phyloP scores from a whole-genome alignment of 2,888 invertebrate genomes.

The Gastrophysa polygoni region DNA sequence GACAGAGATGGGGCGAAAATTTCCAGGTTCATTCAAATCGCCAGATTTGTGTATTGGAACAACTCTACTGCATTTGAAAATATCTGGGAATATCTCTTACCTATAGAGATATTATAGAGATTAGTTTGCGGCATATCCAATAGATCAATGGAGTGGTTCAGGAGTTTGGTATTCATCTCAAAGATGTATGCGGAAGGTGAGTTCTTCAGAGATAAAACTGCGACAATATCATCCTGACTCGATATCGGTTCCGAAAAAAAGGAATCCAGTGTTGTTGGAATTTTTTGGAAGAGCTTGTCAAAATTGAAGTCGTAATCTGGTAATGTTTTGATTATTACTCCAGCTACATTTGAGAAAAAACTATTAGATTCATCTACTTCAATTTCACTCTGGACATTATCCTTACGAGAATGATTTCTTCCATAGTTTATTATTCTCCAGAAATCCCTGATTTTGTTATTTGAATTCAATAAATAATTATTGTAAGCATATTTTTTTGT shows the following conservation, averaged over 20 bases:
- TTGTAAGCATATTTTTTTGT: not conserved
- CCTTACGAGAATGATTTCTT: not conserved
- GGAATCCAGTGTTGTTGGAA: not conserved
- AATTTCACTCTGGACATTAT: not conserved
- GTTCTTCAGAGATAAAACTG: not conserved
- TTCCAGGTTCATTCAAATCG: not conserved
- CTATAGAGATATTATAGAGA: not conserved
- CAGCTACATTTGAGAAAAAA: not conserved
- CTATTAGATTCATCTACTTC: constrained; percentile 1
- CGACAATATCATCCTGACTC: not conserved
- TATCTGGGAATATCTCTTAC: not conserved
- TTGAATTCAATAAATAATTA: not conserved
- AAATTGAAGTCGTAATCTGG: not conserved
- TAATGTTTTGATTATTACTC: not conserved
- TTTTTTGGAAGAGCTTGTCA: not conserved
- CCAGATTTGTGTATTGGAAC: not conserved
- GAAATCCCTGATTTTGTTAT: not conserved
- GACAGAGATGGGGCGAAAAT: too few relatives aligned
- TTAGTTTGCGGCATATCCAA: not conserved
- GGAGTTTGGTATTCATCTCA: not conserved
- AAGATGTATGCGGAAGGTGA: not conserved
- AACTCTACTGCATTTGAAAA: not conserved
- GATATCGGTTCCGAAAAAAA: not conserved
- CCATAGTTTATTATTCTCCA: not conserved
- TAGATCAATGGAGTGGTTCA: not conserved